phyloP scores from a whole-genome alignment of 2,113 vertebrate species.

The Mus pahari region DNA sequence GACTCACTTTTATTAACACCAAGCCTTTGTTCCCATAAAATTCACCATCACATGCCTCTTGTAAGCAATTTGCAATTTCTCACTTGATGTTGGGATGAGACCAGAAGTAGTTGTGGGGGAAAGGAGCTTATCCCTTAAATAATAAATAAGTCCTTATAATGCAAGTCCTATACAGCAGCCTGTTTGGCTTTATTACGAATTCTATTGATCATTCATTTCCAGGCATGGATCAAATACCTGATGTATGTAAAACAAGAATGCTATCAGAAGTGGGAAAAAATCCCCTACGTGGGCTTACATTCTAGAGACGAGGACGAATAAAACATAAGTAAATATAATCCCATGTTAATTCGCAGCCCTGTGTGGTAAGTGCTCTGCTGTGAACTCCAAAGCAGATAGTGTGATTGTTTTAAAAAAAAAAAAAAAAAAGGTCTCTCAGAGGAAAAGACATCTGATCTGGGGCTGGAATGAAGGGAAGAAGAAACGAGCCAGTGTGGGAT shows the following conservation, averaged over 20 bases:
- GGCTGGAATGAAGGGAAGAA: neutral
- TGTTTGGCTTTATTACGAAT: neutral
- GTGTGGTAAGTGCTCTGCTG: neutral
- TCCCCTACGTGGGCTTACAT: neutral
- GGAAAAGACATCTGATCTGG: constrained; percentile 29
- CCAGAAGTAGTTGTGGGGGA: constrained; percentile 14
- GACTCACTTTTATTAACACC: neutral
- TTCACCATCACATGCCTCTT: neutral
- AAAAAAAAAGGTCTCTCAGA: neutral
- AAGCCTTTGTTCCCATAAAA: constrained; percentile 9
- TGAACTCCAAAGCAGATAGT: neutral
- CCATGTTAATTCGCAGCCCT: neutral
- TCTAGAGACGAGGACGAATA: neutral
- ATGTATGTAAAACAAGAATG: neutral
- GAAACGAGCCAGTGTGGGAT: neutral
- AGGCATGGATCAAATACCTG: neutral
- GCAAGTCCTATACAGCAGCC: neutral
- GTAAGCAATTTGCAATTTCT: constrained; percentile 56
- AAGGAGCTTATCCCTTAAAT: constrained; percentile 2
- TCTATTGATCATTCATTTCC: neutral
- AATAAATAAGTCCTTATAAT: neutral
- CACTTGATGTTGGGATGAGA: constrained; percentile 42
- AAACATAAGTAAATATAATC: neutral
- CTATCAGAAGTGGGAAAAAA: neutral
- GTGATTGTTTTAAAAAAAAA: neutral